phyloP scores from a whole-genome alignment of 53 echinoderm and acorn worm species.

The Paelopatides confundens region DNA sequence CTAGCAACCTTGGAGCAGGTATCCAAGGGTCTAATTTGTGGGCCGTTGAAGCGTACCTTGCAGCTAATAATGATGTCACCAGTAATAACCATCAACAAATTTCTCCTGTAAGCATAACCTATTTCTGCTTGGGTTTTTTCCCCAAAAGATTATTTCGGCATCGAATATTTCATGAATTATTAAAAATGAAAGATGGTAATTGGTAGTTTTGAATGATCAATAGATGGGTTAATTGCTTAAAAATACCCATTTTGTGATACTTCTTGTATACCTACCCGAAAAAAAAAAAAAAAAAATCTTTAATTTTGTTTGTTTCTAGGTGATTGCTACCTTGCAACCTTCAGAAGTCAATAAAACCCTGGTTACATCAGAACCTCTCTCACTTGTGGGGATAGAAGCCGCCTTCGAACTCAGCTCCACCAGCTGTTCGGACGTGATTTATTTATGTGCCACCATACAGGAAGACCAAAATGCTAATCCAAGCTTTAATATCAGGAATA shows the following conservation, averaged over 20 bases:
- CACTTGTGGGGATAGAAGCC: not conserved
- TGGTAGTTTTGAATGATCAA: too few relatives aligned
- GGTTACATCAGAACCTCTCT: not conserved
- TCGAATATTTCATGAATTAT: too few relatives aligned
- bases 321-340: not conserved
- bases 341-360: slow-evolving; percentile 5
- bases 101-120: not conserved
- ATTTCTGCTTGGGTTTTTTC: not conserved
- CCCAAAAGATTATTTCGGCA: too few relatives aligned
- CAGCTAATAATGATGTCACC: not conserved
- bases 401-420: not conserved
- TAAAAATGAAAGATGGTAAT: too few relatives aligned
- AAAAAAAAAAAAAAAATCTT: too few relatives aligned
- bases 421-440: not conserved
- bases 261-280: too few relatives aligned
- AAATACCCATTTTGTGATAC: too few relatives aligned
- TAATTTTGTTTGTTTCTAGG: too few relatives aligned
- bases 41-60: slow-evolving; percentile 28
- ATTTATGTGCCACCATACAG: slow-evolving; percentile 22
- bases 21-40: not conserved
- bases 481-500: not conserved
- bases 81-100: not conserved
- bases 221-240: too few relatives aligned
- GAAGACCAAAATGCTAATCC: not conserved
- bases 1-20: not conserved